phyloP scores from a whole-genome alignment of 2,888 invertebrate genomes.

The Esperia sulphurella region DNA sequence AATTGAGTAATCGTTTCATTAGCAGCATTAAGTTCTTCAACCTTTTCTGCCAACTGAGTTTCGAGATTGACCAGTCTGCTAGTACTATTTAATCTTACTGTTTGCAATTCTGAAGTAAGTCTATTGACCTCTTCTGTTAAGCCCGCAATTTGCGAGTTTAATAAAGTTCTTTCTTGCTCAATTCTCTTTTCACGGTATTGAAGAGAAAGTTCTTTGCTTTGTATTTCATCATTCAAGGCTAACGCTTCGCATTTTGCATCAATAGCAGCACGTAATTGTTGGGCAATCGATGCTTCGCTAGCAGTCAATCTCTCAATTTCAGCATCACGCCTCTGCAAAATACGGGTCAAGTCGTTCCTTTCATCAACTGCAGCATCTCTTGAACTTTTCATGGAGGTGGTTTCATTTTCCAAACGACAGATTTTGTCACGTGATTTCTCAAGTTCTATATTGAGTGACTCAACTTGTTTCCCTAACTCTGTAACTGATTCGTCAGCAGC shows the following conservation, averaged over 20 bases:
- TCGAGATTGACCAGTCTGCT: conserved; percentile 83
- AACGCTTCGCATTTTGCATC: conserved; percentile 91
- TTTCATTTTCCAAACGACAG: conserved; percentile 82
- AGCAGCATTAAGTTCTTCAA: conserved; percentile 87
- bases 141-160: conserved; percentile 88
- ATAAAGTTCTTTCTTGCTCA: conserved; percentile 88
- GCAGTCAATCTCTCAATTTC: conserved; percentile 86
- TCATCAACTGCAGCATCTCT: conserved; percentile 86
- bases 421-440: conserved; percentile 82
- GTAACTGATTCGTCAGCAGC: conserved; percentile 80
- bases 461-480: conserved; percentile 83
- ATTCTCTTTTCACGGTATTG: conserved; percentile 91
- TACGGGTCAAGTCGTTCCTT: conserved; percentile 84
- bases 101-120: conserved; percentile 87
- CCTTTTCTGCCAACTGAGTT: conserved; percentile 86
- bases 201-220: conserved; percentile 87
- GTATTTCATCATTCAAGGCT: conserved; percentile 88
- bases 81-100: conserved; percentile 84
- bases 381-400: conserved; percentile 82
- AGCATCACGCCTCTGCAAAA: conserved; percentile 84
- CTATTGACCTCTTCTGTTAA: conserved; percentile 89
- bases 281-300: conserved; percentile 84
- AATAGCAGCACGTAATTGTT: conserved; percentile 86
- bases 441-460: conserved; percentile 81
- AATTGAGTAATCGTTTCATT: conserved; percentile 84